These are phyloP conservation scores for Dendrolimus pini DNA, from an alignment of 2,888 invertebrate species.

Conservation along the genomic window DNA sequence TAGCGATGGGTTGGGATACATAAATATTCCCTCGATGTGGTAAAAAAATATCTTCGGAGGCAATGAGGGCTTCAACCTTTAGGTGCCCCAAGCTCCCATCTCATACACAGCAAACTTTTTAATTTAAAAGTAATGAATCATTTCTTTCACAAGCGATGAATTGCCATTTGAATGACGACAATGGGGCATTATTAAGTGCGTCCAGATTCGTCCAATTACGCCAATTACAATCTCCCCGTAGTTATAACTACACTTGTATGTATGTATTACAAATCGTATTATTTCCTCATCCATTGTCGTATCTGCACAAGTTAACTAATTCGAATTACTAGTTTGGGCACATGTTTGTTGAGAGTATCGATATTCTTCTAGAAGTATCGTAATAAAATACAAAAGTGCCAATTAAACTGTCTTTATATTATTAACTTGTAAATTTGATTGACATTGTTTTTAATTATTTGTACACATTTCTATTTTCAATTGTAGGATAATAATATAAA, in stretches of 20 bases:
- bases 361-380: slow-evolving; percentile 5
- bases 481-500: too few species aligned
- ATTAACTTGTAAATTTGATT: too few species aligned
- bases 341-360: too few species aligned
- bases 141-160: slow-evolving; percentile 68
- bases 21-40: too few species aligned
- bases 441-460: too few species aligned
- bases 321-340: slow-evolving; percentile 28
- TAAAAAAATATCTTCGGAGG: too few species aligned
- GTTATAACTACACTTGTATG: slow-evolving; percentile 42
- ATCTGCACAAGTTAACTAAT: slow-evolving; percentile 74
- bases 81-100: neutral
- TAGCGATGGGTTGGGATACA: too few species aligned
- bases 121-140: slow-evolving; percentile 66
- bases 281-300: slow-evolving; percentile 72
- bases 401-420: too few species aligned
- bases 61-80: neutral
- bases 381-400: neutral
- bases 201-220: slow-evolving; percentile 74
- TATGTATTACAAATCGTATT: slow-evolving; percentile 39
- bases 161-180: slow-evolving; percentile 70
- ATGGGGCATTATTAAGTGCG: slow-evolving; percentile 70
- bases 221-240: slow-evolving; percentile 72
- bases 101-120: slow-evolving; percentile 37
- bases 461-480: too few species aligned